phyloP scores from a whole-genome alignment of 2,113 vertebrate genomes.

The Morone chrysops region DNA sequence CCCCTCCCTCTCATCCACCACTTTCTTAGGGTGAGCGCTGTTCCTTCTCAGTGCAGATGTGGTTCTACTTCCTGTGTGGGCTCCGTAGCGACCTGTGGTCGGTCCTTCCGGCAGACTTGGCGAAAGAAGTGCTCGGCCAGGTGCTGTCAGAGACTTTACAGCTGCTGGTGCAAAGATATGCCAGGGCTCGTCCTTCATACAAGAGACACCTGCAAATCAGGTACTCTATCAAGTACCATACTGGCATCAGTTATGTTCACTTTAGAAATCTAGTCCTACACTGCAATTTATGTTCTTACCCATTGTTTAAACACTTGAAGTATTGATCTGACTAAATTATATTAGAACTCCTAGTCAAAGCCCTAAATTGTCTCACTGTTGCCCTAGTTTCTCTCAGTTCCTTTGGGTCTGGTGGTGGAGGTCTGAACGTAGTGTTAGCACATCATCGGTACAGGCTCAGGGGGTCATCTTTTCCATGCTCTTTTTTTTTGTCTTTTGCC shows the following conservation, averaged over 20 bases:
- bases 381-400: conserved; percentile 48
- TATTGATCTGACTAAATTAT: not conserved
- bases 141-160: conserved; percentile 89
- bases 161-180: conserved; percentile 91
- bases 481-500: not conserved
- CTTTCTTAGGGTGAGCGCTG: conserved; percentile 94
- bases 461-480: not conserved
- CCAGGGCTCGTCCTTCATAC: conserved; percentile 88
- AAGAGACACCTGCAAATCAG: conserved; percentile 94
- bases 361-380: conserved; percentile 30
- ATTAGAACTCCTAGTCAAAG: conserved; percentile 4
- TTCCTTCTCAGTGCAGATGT: conserved; percentile 98
- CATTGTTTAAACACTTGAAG: too few species aligned
- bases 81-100: conserved; percentile 93
- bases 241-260: not conserved
- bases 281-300: not conserved
- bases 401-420: conserved; percentile 18
- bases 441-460: conserved; percentile 41
- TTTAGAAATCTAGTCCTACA: not conserved
- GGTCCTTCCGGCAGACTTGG: conserved; percentile 85
- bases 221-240: conserved; percentile 74
- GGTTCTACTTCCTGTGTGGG: conserved; percentile 95
- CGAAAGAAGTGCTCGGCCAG: conserved; percentile 89
- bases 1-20: conserved; percentile 8
- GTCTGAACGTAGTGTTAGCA: conserved; percentile 50